Evolutionary conservation across 2,113 vertebrate genomes (phyloP).

Genomic region (Pygoscelis adeliae): DNA sequence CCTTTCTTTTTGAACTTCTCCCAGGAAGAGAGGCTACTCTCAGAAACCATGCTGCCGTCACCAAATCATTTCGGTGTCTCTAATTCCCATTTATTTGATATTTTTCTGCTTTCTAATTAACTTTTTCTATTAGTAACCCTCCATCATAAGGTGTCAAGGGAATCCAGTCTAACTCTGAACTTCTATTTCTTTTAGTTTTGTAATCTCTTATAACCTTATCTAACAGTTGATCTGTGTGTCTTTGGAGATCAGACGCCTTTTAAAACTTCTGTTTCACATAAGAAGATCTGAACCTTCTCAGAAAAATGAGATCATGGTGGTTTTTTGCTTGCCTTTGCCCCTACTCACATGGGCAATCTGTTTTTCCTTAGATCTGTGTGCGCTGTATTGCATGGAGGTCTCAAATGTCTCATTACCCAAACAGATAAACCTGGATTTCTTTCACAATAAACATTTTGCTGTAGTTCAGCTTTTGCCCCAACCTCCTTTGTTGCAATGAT

Average conservation of each 20-base stretch:
- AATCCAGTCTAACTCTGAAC: conserved; percentile 5
- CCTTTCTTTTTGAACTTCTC: not conserved
- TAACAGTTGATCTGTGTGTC: conserved; percentile 26
- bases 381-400: not conserved
- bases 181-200: conserved; percentile 4
- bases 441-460: not conserved
- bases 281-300: not conserved
- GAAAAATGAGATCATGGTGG: not conserved
- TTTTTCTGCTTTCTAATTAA: conserved; percentile 46
- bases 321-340: not conserved
- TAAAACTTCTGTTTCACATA: not conserved
- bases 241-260: conserved; percentile 39
- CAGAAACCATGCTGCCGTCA: not conserved
- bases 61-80: not conserved
- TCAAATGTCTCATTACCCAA: not conserved
- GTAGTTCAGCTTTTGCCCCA: not conserved
- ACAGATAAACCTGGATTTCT: not conserved
- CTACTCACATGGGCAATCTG: not conserved
- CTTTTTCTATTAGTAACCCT: conserved; percentile 15
- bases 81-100: conserved; percentile 20
- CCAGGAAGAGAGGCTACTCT: not conserved
- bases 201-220: conserved; percentile 3
- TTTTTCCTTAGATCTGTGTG: not conserved
- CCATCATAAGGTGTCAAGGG: not conserved
- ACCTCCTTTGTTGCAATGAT: not conserved